These are phyloP conservation scores for Drosophila suzukii DNA, from an alignment of 1,140 invertebrate species.

Conservation along the genomic window DNA sequence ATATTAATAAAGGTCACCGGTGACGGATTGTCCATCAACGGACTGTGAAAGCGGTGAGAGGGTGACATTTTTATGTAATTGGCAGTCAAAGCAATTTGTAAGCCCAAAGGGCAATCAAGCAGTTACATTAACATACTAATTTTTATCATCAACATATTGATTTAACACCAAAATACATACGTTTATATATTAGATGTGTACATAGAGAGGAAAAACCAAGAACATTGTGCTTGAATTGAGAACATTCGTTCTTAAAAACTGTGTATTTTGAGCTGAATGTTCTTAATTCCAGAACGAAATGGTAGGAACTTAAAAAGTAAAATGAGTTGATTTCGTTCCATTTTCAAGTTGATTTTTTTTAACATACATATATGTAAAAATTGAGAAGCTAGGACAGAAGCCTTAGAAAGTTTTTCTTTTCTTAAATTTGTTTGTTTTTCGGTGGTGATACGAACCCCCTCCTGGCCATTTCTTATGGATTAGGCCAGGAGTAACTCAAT, in stretches of 20 bases:
- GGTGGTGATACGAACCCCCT: neutral
- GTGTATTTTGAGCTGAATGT: no score
- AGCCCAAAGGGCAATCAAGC: no score
- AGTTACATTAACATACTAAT: no score
- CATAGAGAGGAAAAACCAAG: no score
- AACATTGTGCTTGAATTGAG: no score
- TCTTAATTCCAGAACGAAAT: no score
- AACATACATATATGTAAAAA: no score
- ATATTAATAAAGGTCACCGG: neutral
- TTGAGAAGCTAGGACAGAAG: constrained; percentile 23
- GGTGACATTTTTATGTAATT: neutral
- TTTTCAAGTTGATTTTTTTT: no score
- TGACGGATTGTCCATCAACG: constrained; percentile 1
- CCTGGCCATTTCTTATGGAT: constrained; percentile 38
- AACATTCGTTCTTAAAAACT: no score
- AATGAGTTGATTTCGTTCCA: no score
- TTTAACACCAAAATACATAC: neutral
- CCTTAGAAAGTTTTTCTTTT: constrained; percentile 54
- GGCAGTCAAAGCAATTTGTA: no score
- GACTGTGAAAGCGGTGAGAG: neutral
- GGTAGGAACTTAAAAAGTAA: neutral
- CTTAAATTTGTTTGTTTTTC: neutral
- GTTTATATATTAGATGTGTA: neutral
- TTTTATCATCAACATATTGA: no score
- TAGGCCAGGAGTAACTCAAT: constrained; percentile 58